phyloP scores from a whole-genome alignment of 2,797 vertebrate genomes.

The Cyprinella venusta region DNA sequence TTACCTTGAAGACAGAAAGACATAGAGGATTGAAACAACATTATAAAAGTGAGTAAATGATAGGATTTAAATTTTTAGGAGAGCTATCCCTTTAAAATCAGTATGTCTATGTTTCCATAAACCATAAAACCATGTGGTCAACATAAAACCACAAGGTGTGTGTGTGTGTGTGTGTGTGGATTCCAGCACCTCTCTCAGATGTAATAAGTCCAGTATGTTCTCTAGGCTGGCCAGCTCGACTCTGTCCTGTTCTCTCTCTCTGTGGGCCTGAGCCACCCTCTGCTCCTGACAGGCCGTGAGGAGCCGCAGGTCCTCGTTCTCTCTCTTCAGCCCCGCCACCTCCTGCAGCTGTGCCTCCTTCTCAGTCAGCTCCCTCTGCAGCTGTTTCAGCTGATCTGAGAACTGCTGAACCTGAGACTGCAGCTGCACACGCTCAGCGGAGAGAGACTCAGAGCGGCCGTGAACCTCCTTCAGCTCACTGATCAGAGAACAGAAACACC shows the following conservation, averaged over 20 bases:
- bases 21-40: background rate
- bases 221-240: conserved; percentile 75
- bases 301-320: conserved; percentile 78
- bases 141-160: background rate
- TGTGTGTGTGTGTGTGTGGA: background rate
- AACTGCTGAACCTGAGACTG: conserved; percentile 71
- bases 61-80: background rate
- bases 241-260: conserved; percentile 73
- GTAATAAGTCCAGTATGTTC: conserved; percentile 74
- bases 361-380: conserved; percentile 75
- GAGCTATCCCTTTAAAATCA: background rate
- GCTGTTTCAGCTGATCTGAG: conserved; percentile 71
- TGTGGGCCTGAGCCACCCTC: conserved; percentile 69
- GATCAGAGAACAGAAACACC: conserved; percentile 1
- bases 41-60: background rate
- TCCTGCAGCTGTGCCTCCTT: conserved; percentile 72
- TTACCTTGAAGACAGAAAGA: background rate
- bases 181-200: conserved; percentile 62
- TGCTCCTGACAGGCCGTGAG: conserved; percentile 71
- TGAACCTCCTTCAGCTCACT: conserved; percentile 77
- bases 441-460: conserved; percentile 70
- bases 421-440: conserved; percentile 74
- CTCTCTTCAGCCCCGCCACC: conserved; percentile 70
- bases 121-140: no score
- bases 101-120: no score